Evolutionary conservation across 2,888 invertebrate genomes (phyloP).

Genomic region (Campoplex capitator): DNA sequence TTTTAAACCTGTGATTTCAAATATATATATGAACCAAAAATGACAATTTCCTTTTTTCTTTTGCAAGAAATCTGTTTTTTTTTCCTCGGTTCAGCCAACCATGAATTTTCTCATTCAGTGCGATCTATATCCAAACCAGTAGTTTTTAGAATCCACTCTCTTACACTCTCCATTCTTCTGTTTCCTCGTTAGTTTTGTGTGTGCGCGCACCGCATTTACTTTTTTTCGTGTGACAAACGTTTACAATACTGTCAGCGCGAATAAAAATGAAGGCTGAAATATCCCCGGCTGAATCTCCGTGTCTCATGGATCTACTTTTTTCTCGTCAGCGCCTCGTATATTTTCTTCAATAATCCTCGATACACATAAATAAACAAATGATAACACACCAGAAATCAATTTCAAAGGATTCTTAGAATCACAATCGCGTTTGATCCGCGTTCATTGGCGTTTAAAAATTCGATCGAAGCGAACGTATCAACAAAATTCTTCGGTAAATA

Average conservation of each 20-base stretch:
- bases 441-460: no score
- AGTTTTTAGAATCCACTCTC: slow-evolving; percentile 25
- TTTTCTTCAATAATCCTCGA: neutral
- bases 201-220: slow-evolving; percentile 1
- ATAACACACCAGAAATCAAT: no score
- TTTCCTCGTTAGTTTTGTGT: neutral
- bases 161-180: neutral
- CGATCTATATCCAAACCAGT: slow-evolving; percentile 19
- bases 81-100: slow-evolving; percentile 4
- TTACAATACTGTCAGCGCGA: slow-evolving; percentile 34
- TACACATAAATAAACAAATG: no score
- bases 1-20: neutral
- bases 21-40: neutral
- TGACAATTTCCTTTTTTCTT: neutral
- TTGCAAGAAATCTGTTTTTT: slow-evolving; percentile 4
- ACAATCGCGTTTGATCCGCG: no score
- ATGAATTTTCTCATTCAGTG: slow-evolving; percentile 16
- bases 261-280: neutral
- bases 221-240: slow-evolving; percentile 10
- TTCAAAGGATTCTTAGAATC: no score
- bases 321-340: neutral
- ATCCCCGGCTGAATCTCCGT: neutral
- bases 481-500: no score
- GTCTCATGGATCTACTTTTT: neutral
- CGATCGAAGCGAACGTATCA: neutral